phyloP scores from a whole-genome alignment of 2,113 vertebrate genomes.

The Oreochromis aureus region DNA sequence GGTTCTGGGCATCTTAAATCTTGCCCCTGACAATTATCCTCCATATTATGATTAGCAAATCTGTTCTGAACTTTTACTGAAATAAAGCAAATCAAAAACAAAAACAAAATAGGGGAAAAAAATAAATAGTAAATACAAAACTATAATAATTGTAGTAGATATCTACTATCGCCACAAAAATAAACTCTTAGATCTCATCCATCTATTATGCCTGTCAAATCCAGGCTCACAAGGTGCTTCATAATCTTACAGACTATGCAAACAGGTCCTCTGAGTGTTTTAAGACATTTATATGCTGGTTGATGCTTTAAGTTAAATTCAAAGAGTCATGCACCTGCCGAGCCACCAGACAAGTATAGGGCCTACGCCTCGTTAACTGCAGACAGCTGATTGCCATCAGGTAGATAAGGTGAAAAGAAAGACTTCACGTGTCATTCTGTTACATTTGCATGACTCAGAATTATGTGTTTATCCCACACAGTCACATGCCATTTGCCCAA shows the following conservation, averaged over 20 bases:
- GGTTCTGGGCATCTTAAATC: too few relatives aligned
- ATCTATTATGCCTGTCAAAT: too few relatives aligned
- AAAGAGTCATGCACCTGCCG: background rate
- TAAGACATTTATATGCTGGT: background rate
- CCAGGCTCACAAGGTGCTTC: background rate
- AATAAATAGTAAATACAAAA: too few relatives aligned
- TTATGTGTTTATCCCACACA: background rate
- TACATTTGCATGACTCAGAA: background rate
- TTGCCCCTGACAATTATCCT: too few relatives aligned
- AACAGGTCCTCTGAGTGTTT: too few relatives aligned
- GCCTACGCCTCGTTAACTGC: background rate
- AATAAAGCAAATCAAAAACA: too few relatives aligned
- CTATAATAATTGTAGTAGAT: too few relatives aligned
- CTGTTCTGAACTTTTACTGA: too few relatives aligned
- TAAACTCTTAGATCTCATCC: too few relatives aligned
- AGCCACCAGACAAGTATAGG: background rate
- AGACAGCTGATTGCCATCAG: background rate
- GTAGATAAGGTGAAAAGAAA: background rate
- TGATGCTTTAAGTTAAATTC: background rate
- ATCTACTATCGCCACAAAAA: too few relatives aligned
- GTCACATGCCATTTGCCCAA: background rate
- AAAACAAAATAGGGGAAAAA: too few relatives aligned
- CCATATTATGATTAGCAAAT: too few relatives aligned
- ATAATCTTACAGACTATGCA: background rate
- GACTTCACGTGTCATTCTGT: background rate